Evolutionary conservation across 2,888 invertebrate species (phyloP), one percentile per base, ranked within the genome.

Genomic region (Deladenus siricidicola): DNA sequence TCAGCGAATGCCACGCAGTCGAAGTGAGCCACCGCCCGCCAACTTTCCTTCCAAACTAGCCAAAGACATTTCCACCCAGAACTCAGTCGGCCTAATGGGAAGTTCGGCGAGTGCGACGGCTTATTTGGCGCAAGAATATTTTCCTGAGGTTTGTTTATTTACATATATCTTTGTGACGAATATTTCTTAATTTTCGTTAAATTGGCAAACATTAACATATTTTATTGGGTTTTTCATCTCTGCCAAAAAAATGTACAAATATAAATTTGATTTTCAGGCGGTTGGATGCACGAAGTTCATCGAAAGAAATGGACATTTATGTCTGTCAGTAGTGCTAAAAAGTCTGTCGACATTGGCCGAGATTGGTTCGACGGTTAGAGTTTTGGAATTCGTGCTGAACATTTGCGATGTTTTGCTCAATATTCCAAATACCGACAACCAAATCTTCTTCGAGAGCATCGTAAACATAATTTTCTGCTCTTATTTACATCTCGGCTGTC

Each of bases 261-360:
- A 24, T 21, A 17, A 43, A 65, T 21, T 24, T 50, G 3, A 50
- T 28, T 28, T 53, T 39, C 56, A 70, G 65, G 74, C 75, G 8
- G 60, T 76, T 8, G 79, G 79, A 2, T 80, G 94, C 0, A 83
- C 87, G 23, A 86, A 88, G 79, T 98, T 93, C 78, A 93, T 96
- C 61, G 93, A 91, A 29, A 87, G 88, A 73, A 91, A 93, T 72
- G 96, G 98, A 0, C 89, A 92, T 78, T 86, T 98, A 60, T 90
- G 93, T 80, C 86, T 89, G 69, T 87, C 88, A 83, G 88, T 92
- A 17, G 87, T 92, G 1, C 67, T 76, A 24, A 70, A 72, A 55
- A 71, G 72, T 1, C 64, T 79, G 30, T 67, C 68, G 42, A 65
- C 66, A 54, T 85, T 89, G 67, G 86, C 90, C 79, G 91, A 93